Conservation (phyloP, 1,140 invertebrate genomes). For the honey bee (Apis mellifera) region DNA sequence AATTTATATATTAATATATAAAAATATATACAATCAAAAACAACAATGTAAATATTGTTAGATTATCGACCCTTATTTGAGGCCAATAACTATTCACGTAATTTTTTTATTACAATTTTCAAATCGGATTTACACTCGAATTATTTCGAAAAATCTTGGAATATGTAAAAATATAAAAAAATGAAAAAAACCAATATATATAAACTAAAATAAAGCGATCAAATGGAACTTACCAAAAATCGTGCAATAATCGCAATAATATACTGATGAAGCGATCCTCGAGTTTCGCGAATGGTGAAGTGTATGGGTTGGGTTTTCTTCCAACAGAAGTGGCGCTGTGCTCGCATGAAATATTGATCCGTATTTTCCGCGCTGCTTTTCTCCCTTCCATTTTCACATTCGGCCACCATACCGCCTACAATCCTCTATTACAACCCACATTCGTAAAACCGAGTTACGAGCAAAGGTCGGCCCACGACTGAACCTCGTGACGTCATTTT, state of each 20-base stretch:
- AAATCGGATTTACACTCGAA: no score
- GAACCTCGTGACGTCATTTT: slow-evolving; percentile 17
- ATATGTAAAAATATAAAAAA: no score
- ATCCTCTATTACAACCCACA: slow-evolving; percentile 43
- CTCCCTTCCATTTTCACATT: slow-evolving; percentile 25
- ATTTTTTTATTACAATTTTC: neutral
- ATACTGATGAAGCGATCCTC: slow-evolving; percentile 28
- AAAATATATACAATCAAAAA: no score
- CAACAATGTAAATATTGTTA: no score
- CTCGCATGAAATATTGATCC: slow-evolving; percentile 71
- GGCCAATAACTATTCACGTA: neutral
- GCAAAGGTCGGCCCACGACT: slow-evolving; percentile 43
- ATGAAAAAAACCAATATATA: no score
- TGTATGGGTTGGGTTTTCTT: slow-evolving; percentile 49
- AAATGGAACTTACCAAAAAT: slow-evolving; percentile 41
- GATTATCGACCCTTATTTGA: no score
- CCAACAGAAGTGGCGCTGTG: slow-evolving; percentile 63
- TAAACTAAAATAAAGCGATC: no score
- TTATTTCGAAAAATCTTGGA: no score
- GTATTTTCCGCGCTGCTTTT: slow-evolving; percentile 46
- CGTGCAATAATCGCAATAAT: neutral
- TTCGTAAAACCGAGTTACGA: slow-evolving; percentile 53
- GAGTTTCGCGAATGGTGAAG: neutral
- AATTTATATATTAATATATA: neutral
- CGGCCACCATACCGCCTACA: neutral